Evolutionary conservation across 1,140 invertebrate genomes (phyloP), one percentile per base, ranked within the genome.

Genomic region (Nilaparvata lugens): DNA sequence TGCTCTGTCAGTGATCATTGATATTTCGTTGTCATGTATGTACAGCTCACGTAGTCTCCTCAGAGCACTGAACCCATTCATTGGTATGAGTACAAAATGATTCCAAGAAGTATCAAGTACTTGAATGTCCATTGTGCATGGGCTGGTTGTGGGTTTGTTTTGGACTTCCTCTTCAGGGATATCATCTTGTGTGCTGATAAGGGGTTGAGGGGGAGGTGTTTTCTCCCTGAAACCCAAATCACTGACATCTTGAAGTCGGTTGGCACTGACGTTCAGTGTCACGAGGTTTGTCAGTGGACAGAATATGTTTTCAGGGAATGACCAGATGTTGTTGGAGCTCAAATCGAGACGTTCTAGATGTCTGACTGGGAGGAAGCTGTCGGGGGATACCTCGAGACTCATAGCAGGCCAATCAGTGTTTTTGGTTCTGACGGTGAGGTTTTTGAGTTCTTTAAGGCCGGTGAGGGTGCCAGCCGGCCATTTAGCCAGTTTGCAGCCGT

Each of bases 271-370:
- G 69, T 92, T 92, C 53, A 92, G 73, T 53, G 78, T 80, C 25
- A 89, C 81, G 60, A 93, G 76, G 67, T 87, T 89, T 1, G 81
- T 83, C 56, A 94, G 72, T 0, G 87, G 81, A 70, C 92, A 95
- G 70, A 95, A 93, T 16, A 91, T 76, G 61, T 85, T 85, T 65
- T 88, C 85, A 1, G 91, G 90, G 69, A 95, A 83, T 16, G 87
- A 86, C 84, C 87, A 90, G 64, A 95, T 88, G 70, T 92, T 92
- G 71, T 94, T 94, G 65, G 82, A 84, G 67, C 89, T 91, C 28
- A 96, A 74, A 73, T 95, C 92, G 54, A 95, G 78, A 62, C 85
- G 81, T 74, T 92, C 87, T 67, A 91, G 75, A 69, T 88, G 83
- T 61, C 82, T 76, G 43, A 86, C 81, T 43, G 81, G 80, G 21